A percentile compares a stretch with the other conserved stretches of the same genome.
Conservation (phyloP, 2,888 invertebrate genomes). For the Drosophila eohydei region DNA sequence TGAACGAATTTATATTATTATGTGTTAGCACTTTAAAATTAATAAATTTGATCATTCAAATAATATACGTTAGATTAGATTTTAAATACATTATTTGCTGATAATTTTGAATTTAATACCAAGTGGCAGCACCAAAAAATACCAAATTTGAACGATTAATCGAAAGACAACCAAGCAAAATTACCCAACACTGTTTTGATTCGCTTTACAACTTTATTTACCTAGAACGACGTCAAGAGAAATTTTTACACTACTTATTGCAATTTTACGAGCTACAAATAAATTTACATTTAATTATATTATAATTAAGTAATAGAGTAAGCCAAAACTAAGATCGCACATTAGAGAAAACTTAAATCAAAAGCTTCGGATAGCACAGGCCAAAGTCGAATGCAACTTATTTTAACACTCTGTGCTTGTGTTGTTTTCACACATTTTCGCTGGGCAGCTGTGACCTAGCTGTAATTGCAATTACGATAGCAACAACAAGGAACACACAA, state of each 20-base stretch:
- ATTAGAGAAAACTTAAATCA: neutral
- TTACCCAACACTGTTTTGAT: constrained; percentile 18
- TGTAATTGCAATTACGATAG: constrained; percentile 45
- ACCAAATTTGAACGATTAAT: constrained; percentile 2
- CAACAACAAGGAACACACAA: constrained; percentile 37
- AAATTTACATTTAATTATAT: constrained; percentile 13
- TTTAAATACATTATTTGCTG: neutral
- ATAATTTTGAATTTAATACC: neutral
- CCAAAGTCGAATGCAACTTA: constrained; percentile 50
- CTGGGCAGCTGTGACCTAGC: constrained; percentile 55
- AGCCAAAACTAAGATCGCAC: neutral
- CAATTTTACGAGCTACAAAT: constrained; percentile 34
- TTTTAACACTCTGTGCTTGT: constrained; percentile 40
- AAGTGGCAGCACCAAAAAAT: constrained; percentile 38
- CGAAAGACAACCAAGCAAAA: constrained; percentile 5
- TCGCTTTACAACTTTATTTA: constrained; percentile 33
- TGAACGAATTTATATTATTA: too few relatives aligned
- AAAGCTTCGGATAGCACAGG: neutral
- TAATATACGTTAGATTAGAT: constrained; percentile 2
- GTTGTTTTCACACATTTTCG: constrained; percentile 50
- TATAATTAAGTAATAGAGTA: neutral
- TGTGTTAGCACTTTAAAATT: neutral
- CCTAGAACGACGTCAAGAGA: constrained; percentile 54
- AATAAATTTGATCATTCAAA: neutral
- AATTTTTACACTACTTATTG: constrained; percentile 51